A percentile compares a stretch with the other conserved stretches of the same genome.
phyloP scores from a whole-genome alignment of 2,888 invertebrate genomes.

The Sericinus montela region DNA sequence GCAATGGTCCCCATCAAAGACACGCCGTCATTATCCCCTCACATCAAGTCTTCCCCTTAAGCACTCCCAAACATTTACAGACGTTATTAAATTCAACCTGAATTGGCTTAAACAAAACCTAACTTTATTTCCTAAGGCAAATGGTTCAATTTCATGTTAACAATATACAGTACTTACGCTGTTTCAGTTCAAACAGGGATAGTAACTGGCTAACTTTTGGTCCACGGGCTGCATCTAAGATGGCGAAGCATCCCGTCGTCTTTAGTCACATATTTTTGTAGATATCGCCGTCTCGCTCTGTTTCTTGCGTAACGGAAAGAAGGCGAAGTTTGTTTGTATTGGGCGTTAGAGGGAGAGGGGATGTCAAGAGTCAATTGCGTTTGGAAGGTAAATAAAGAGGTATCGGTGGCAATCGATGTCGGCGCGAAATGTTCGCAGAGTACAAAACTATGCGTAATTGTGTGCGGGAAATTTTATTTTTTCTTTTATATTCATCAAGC shows the following conservation, averaged over 20 bases:
- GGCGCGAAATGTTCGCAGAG: background rate
- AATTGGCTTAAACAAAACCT: slow-evolving; percentile 33
- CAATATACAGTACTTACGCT: slow-evolving; percentile 41
- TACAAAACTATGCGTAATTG: background rate
- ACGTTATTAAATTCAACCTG: slow-evolving; percentile 57
- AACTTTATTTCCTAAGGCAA: slow-evolving; percentile 35
- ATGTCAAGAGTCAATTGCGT: slow-evolving; percentile 53
- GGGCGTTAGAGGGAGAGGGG: slow-evolving; percentile 49
- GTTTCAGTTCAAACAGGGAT: slow-evolving; percentile 38
- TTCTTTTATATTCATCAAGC: no score
- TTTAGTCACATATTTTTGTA: slow-evolving; percentile 31
- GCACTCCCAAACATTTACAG: slow-evolving; percentile 39
- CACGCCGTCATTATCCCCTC: slow-evolving; percentile 52
- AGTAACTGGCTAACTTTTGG: slow-evolving; percentile 76
- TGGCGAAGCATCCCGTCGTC: slow-evolving; percentile 59
- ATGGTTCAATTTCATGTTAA: slow-evolving; percentile 46
- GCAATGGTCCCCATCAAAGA: slow-evolving; percentile 38
- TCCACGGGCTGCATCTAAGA: slow-evolving; percentile 75
- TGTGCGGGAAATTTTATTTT: background rate
- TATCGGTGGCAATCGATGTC: slow-evolving; percentile 50
- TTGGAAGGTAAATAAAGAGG: slow-evolving; percentile 63
- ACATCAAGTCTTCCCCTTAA: slow-evolving; percentile 50
- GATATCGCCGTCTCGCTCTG: slow-evolving; percentile 45
- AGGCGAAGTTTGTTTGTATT: slow-evolving; percentile 60
- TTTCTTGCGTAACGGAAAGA: slow-evolving; percentile 68